Conservation (phyloP, 1,140 invertebrate species). For the Watersipora subatra region DNA sequence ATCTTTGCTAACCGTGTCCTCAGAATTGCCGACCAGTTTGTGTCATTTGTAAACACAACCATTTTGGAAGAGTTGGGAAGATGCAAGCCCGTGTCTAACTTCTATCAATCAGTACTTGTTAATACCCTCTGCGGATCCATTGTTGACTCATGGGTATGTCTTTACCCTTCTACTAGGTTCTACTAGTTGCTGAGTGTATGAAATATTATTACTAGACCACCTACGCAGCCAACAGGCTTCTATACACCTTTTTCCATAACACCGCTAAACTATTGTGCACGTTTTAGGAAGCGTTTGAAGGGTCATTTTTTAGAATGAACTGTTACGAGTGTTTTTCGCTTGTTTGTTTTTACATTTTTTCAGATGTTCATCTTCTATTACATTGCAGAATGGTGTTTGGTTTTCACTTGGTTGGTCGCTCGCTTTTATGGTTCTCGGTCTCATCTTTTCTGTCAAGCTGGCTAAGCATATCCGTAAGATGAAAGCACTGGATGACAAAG, state of each 20-base stretch:
- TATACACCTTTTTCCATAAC: no score
- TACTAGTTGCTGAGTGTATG: no score
- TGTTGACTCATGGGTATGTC: neutral
- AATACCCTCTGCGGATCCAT: neutral
- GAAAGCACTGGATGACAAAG: neutral
- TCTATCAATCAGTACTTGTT: neutral
- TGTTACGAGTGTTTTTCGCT: no score
- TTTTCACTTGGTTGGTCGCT: neutral
- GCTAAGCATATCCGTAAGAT: neutral
- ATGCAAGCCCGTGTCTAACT: neutral
- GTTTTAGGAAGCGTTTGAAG: no score
- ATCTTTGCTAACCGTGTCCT: neutral
- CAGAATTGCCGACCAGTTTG: neutral
- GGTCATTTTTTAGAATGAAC: no score
- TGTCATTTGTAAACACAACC: neutral
- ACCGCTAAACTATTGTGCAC: no score
- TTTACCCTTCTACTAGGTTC: no score
- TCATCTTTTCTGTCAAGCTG: neutral
- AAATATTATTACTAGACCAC: no score
- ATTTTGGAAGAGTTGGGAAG: neutral
- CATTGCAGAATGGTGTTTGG: neutral
- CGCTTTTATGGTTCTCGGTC: neutral
- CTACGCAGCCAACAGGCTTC: no score
- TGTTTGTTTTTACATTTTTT: no score
- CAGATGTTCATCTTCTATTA: no score